Evolutionary conservation across 1,140 invertebrate species (phyloP), one percentile per base, ranked within the genome.

Genomic region (Penaeus chinensis): DNA sequence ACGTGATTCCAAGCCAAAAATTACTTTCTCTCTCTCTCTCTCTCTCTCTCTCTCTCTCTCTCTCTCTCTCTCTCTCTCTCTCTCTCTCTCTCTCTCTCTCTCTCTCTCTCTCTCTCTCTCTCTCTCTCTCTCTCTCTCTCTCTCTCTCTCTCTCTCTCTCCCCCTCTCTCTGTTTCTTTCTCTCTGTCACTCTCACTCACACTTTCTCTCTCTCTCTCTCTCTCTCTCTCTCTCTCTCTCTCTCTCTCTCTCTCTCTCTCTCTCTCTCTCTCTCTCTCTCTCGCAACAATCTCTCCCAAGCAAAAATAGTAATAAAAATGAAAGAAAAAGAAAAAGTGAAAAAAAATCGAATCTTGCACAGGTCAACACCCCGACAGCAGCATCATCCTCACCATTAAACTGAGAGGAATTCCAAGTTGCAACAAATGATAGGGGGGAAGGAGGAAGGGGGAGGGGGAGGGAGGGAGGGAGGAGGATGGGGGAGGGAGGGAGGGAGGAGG

Each of bases 21-120:
- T 2, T 16, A 4, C 54, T 54, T 54, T 54, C 54, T 16, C 54
- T 27, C 27, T 27, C 16, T 61, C 47, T 62, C 37, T 81, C 54
- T 27, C 19, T 61, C 42, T 62, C 60, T 27, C 42, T 62, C 27
- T 27, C 54, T 62, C 63, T 63, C 32, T 27, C 79, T 24, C 32
- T 63, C 79, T 24, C 10, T 63, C 60, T 27, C 79, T 63, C 47
- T 27, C 79, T 81, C 60, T 62, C 79, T 62, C 63, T 22, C 47
- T 47, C 47, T 47, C 47, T 47, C 47, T 47, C 47, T 47, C 47
- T 47, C 47, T 47, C 47, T 47, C 47, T 47, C 47, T 47, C 47
- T 47, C 47, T 47, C 47, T 47, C 47, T 47, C 47, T 47, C 11
- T 47, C 11, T 47, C 47, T 47, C 47, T 78, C 47, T 42, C 47